Base-by-base conservation (phyloP, 1,140 invertebrate species). In the Watersipora subatra region DNA sequence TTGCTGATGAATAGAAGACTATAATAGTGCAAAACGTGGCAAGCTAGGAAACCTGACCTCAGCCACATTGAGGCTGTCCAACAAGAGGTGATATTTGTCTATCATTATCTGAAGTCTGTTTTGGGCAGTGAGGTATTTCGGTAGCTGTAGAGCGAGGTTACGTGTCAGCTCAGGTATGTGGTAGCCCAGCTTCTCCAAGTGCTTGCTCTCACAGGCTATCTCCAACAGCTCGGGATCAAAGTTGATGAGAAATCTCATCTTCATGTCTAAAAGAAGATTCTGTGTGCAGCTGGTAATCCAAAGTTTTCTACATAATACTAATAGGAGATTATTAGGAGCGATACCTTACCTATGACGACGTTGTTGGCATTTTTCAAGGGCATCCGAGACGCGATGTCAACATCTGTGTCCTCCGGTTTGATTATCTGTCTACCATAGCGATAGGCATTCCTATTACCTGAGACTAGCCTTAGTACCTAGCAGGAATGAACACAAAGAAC, bases 121-220 rank as follows among this genome's bases (percentile, higher is more conserved):
- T 34, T 63, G 61, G 27, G 46, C 28, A 15, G 34, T 24, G 2
- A 30, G 2, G 28, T 67, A 69, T 59, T 70, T 67, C 7, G 7
- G 7, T 12, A 59, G 7, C 57, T 69, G 85, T 69, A 86, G 83
- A 0, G 84, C 82, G 3, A 86, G 80, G 68, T 86, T 82, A 46
- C 83, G 80, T 19, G 88, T 78, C 19, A 81, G 73, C 1, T 80
- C 69, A 0, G 87, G 86, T 34, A 91, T 69, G 22, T 83, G 72
- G 70, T 86, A 89, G 2, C 87, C 87, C 64, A 84, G 83, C 72
- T 89, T 85, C 75, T 90, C 69, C 28, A 70, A 46, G n/a, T 66
- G 55, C 22, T 61, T 69, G 29, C 68, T 46, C 25, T 70, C 88
- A 7, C 84, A 84, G 69, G 90, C 86, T 0, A 85, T 78, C 59